These are phyloP conservation scores for Eremophila alpestris DNA, from an alignment of 2,797 vertebrate genomes.

Conservation along the genomic window DNA sequence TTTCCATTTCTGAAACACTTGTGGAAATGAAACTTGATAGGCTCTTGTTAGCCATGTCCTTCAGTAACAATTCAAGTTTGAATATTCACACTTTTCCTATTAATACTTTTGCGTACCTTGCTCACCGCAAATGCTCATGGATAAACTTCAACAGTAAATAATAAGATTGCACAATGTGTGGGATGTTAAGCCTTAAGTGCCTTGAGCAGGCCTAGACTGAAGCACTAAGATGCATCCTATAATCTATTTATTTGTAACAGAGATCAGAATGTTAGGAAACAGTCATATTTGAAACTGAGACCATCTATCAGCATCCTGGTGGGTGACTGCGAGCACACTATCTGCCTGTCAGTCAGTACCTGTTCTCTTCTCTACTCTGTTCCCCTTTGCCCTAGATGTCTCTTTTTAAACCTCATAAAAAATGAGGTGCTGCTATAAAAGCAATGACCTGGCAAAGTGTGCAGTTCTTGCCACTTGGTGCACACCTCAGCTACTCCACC, in stretches of 20 bases:
- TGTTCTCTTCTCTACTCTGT: background rate
- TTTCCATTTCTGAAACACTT: background rate
- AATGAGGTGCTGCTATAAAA: constrained; percentile 8
- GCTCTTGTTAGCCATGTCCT: background rate
- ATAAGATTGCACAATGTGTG: background rate
- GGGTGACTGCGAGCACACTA: background rate
- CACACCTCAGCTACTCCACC: background rate
- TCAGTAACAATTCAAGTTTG: background rate
- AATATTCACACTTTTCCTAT: background rate
- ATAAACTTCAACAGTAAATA: background rate
- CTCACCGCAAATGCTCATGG: background rate
- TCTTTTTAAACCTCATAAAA: constrained; percentile 29
- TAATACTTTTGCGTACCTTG: background rate
- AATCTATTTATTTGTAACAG: background rate
- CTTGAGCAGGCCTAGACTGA: background rate
- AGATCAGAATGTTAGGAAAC: background rate
- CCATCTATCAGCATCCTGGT: background rate
- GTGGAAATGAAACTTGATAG: background rate
- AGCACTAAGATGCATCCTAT: background rate
- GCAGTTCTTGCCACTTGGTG: background rate
- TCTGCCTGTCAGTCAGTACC: background rate
- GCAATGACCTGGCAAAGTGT: background rate
- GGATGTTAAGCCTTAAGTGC: accelerated
- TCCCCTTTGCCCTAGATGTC: background rate
- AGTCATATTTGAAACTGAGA: background rate